Base-by-base conservation (phyloP, 2,797 vertebrate genomes). In the Sebastes matsubarae region DNA sequence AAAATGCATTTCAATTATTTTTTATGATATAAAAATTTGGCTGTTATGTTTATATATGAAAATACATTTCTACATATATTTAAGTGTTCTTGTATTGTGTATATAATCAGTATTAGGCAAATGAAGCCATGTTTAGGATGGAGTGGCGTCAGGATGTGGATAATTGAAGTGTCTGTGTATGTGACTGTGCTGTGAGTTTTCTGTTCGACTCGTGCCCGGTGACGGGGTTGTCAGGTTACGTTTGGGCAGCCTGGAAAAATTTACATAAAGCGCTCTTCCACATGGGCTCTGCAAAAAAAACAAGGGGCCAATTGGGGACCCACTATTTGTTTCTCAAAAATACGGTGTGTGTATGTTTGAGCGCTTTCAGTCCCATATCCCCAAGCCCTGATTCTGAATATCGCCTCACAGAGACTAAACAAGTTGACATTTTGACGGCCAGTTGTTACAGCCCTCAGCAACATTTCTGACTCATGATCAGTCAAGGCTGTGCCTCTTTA, bases 51-150 rank as follows among this genome's bases (percentile, higher is more conserved):
- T 89, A 88, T 90, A 84, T 95, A 91, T 94, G 92, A 94, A 93
- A 87, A 84, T 92, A 90, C 93, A 93, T 94, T 93, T 95, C 87
- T 92, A 89, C 86, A 84, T 94, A 88, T 95, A 93, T 95, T 81
- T 88, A 95, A 96, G 95, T 96, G 93, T 96, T 96, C 94, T 93
- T 90, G 91, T 94, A 89, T 96, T 95, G 91, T 96, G 94, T 95
- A 95, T 93, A 95, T 94, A 96, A 93, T 92, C 96, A 96, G 96
- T 97, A 96, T 97, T 97, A 96, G 93, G 94, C 93, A 74, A 81
- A 79, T 57, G 25, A 90, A 90, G 93, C 94, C 92, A 86, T 92
- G 80, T 90, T 68, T 79, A 75, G 80, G 80, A 73, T 75, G 75
- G 60, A 80, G 75, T 68, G 63, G 80, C 14, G 65, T 81, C 72